phyloP scores from a whole-genome alignment of 2,797 vertebrate species.

The Cyclura pinguis region DNA sequence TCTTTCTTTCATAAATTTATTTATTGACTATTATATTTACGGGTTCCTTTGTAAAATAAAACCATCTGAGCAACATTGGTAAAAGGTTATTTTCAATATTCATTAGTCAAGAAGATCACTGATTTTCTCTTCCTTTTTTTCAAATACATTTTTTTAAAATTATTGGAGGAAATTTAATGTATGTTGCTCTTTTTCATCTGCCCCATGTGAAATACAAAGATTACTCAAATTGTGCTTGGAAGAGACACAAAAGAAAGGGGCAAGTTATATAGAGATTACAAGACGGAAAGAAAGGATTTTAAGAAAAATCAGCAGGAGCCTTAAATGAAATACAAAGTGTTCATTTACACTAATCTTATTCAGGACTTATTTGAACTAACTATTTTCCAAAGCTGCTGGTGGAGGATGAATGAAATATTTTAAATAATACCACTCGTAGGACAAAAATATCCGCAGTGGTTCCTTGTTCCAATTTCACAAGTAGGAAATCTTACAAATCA shows the following conservation, averaged over 20 bases:
- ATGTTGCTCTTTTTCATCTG: conserved; percentile 15
- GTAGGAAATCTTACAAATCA: not conserved
- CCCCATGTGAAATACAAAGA: conserved; percentile 1
- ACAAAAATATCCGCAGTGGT: not conserved
- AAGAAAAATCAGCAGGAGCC: conserved; percentile 35
- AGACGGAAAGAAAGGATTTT: not conserved
- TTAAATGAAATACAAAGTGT: conserved; percentile 36
- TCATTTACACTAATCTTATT: conserved; percentile 35
- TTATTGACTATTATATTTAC: not conserved
- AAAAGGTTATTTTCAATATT: not conserved
- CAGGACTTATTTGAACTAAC: conserved; percentile 26
- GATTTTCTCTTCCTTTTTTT: not conserved
- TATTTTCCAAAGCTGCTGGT: conserved; percentile 4
- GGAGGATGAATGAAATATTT: conserved; percentile 37
- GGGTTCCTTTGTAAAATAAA: not conserved
- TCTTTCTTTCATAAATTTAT: not conserved
- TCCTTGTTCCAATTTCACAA: not conserved
- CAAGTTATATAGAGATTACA: conserved; percentile 49
- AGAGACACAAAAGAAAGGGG: conserved; percentile 44
- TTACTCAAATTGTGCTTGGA: conserved; percentile 35
- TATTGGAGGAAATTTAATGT: not conserved
- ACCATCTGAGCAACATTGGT: not conserved
- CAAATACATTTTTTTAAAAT: not conserved
- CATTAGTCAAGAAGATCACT: too few species aligned
- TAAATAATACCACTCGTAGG: conserved; percentile 22